phyloP scores from a whole-genome alignment of 2,888 invertebrate species.

The Lepidonotus clava region DNA sequence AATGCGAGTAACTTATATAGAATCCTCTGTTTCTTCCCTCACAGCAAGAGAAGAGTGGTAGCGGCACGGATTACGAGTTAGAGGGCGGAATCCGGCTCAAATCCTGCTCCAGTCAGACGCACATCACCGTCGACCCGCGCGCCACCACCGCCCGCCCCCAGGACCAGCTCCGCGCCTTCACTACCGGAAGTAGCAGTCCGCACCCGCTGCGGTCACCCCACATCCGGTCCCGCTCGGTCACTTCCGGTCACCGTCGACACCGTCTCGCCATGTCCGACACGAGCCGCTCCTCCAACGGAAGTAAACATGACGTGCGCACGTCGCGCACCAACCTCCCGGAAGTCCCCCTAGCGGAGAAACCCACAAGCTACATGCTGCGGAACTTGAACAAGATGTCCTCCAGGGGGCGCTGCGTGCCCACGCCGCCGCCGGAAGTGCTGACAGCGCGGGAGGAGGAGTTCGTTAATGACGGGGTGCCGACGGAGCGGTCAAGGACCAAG shows the following conservation, averaged over 20 bases:
- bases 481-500: slow-evolving; percentile 71
- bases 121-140: slow-evolving; percentile 4
- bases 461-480: slow-evolving; percentile 76
- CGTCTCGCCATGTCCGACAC: neutral
- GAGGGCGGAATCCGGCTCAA: slow-evolving; percentile 37
- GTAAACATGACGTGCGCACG: neutral
- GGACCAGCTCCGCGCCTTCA: neutral
- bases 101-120: slow-evolving; percentile 13
- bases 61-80: slow-evolving; percentile 40
- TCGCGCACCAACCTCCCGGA: slow-evolving; percentile 21
- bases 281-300: neutral
- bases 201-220: neutral
- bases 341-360: slow-evolving; percentile 40
- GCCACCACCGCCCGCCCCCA: neutral
- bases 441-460: slow-evolving; percentile 71
- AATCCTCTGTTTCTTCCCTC: too few relatives aligned
- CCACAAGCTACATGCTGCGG: slow-evolving; percentile 3
- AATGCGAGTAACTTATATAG: too few relatives aligned
- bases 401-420: slow-evolving; percentile 46
- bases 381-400: slow-evolving; percentile 42
- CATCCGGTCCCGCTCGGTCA: neutral
- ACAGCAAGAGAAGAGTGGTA: slow-evolving; percentile 52
- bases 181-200: too few relatives aligned
- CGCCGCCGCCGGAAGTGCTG: slow-evolving; percentile 52
- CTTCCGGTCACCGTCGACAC: neutral